phyloP scores from a whole-genome alignment of 2,113 vertebrate species.

The Riparia riparia region DNA sequence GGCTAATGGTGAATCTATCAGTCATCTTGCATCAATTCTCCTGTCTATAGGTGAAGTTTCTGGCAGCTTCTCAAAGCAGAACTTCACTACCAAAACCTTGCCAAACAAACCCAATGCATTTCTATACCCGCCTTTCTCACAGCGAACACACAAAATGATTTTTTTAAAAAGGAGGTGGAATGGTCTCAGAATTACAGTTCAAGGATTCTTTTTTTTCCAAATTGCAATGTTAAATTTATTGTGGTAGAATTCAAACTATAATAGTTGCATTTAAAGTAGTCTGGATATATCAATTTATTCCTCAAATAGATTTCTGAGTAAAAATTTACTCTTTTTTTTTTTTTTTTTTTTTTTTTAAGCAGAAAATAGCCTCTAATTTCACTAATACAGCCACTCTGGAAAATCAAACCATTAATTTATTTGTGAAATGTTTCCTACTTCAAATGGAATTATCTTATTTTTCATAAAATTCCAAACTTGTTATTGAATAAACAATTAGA shows the following conservation, averaged over 20 bases:
- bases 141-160: not conserved
- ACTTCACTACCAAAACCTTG: not conserved
- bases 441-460: not conserved
- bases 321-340: not conserved
- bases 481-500: not conserved
- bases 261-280: not conserved
- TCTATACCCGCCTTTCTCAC: not conserved
- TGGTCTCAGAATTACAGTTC: not conserved
- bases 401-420: not conserved
- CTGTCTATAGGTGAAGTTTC: not conserved
- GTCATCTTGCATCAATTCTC: fast-evolving
- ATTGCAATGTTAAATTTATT: not conserved
- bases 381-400: not conserved
- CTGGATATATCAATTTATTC: not conserved
- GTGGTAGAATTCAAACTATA: not conserved
- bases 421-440: not conserved
- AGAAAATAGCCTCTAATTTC: not conserved
- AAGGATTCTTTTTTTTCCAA: not conserved
- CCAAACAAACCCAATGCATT: fast-evolving
- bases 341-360: not conserved
- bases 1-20: not conserved
- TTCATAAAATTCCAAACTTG: not conserved
- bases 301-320: not conserved
- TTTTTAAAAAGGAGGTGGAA: not conserved
- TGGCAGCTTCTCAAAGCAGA: not conserved